A percentile compares a stretch with the other conserved stretches of the same genome.
phyloP scores from a whole-genome alignment of 2,888 invertebrate genomes.

The Clusia tigrina region DNA sequence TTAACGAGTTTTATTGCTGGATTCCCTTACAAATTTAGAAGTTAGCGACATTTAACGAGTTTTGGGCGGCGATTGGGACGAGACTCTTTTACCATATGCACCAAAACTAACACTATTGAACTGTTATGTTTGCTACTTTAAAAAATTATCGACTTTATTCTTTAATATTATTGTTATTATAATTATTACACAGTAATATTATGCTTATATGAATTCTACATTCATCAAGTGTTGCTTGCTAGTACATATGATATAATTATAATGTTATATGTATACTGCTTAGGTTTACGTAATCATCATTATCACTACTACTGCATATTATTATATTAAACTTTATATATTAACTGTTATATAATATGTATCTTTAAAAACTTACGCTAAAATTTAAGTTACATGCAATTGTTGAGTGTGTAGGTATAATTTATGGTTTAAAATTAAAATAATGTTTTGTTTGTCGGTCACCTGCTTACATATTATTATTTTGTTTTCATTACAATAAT shows the following conservation, averaged over 20 bases:
- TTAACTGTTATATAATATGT: too few species aligned
- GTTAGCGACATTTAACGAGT: too few species aligned
- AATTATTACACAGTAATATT: conserved; percentile 47
- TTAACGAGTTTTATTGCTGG: too few species aligned
- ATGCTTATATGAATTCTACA: conserved; percentile 37
- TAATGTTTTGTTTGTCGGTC: too few species aligned
- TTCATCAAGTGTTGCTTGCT: conserved; percentile 39
- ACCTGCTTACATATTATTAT: too few species aligned
- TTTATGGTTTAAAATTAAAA: too few species aligned
- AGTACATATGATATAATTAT: conserved; percentile 6
- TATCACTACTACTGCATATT: conserved; percentile 5
- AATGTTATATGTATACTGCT: conserved; percentile 37
- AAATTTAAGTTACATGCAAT: conserved; percentile 21
- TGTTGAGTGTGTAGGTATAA: conserved; percentile 26
- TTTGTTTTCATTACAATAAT: conserved; percentile 65
- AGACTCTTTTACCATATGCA: too few species aligned
- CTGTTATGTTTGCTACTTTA: conserved; percentile 62
- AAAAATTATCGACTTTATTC: conserved; percentile 62
- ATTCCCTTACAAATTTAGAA: too few species aligned
- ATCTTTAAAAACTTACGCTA: too few species aligned
- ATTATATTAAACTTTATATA: neutral
- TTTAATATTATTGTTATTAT: conserved; percentile 45
- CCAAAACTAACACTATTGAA: too few species aligned
- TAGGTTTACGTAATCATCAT: conserved; percentile 21
- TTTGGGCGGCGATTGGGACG: too few species aligned